These are phyloP conservation scores for Chlorospingus semifuscus DNA, from an alignment of 2,797 vertebrate genomes.

Conservation along the genomic window DNA sequence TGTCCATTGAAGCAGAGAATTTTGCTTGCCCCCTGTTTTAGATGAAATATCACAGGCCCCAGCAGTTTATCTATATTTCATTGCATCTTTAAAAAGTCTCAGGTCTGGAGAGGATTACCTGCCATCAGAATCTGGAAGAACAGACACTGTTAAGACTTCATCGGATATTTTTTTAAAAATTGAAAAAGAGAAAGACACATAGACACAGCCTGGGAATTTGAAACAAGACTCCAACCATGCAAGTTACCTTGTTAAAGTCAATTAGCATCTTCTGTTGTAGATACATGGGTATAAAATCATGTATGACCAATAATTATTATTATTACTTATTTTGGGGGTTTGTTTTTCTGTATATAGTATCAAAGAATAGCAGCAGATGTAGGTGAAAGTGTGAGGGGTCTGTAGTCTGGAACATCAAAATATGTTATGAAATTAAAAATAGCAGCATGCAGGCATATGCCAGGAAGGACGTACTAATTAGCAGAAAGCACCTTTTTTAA, in stretches of 20 bases:
- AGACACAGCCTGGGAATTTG: neutral
- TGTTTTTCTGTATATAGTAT: neutral
- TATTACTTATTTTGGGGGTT: neutral
- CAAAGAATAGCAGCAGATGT: neutral
- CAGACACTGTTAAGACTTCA: neutral
- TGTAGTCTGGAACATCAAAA: neutral
- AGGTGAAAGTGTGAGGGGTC: neutral
- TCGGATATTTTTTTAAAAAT: neutral
- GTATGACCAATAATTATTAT: neutral
- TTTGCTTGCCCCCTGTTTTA: neutral
- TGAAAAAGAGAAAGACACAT: neutral
- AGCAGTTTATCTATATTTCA: neutral
- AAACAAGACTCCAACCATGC: neutral
- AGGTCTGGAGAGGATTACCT: neutral
- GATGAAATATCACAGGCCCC: neutral
- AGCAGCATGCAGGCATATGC: neutral
- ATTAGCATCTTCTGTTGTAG: neutral
- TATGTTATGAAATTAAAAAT: neutral
- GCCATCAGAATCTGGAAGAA: neutral
- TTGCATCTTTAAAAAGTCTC: neutral
- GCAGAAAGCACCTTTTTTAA: neutral
- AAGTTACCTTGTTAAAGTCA: neutral
- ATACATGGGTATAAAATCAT: neutral
- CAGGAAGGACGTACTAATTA: accelerated
- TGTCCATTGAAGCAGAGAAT: neutral